Base-by-base conservation (phyloP, 1,140 invertebrate species). In the Procambarus virginalis region DNA sequence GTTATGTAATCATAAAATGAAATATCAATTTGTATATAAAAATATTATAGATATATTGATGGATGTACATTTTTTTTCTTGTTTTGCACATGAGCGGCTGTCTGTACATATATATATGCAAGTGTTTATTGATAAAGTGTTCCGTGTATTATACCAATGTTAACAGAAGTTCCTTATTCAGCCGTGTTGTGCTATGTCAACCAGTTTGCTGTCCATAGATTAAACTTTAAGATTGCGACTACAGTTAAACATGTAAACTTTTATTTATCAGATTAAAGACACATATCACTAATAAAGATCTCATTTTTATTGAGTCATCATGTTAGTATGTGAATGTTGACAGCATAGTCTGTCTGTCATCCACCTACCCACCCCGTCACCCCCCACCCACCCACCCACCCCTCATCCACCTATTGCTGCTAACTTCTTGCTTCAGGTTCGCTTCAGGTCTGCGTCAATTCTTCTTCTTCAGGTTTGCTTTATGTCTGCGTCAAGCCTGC, bases 161-260 rank as follows among this genome's bases (percentile, higher is more conserved):
- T 34, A 60, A 81, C 79, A 55, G n/a, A 81, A 81, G 79, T 81
- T 81, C 79, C 79, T 81, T 81, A 22, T 60, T 55, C 79, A 60
- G 45, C 79, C 79, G 55, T 22, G 55, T 55, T 49, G 79, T 81
- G 79, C 79, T 81, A 55, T 79, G 78, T 60, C 60, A 34, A 34
- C 34, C n/a, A 60, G 55, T 55, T 60, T 34, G 79, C 79, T 81
- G 79, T 64, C 79, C 79, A 46, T 22, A 81, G 78, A 79, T 55
- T 81, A 60, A 17, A 68, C 64, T 14, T 68, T 17, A 68, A 17
- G 20, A 12, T 3, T 17, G 12, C 20, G 9, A 68, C 12, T 4
- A 68, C 4, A 68, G 20, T 34, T 68, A 4, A 17, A 68, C 12
- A 10, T 68, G 64, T 68, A 68, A 10, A 68, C 17, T 68, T 68